Conservation (phyloP, 1,140 invertebrate species). For the Scylla paramamosain region DNA sequence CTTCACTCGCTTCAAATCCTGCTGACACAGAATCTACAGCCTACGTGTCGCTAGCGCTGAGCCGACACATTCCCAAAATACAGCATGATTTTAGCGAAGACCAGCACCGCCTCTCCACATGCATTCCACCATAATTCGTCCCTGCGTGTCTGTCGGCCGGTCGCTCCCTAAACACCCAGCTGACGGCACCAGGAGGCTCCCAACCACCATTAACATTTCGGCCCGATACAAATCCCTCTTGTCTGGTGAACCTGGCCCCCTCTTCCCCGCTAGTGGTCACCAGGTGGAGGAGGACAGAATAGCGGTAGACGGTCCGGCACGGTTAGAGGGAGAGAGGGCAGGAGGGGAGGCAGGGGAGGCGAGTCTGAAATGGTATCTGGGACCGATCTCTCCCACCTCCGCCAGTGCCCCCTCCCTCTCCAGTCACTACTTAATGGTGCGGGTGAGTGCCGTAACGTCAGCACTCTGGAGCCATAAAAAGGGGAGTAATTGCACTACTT, state of each 20-base stretch:
- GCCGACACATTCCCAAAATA: no score
- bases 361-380: neutral
- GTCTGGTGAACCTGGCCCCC: neutral
- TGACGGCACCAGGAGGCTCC: no score
- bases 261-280: neutral
- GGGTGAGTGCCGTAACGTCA: slow-evolving; percentile 32
- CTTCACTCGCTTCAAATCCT: no score
- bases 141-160: no score
- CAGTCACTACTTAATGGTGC: slow-evolving; percentile 43
- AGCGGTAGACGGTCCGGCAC: no score
- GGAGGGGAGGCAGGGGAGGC: neutral
- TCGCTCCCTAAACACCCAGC: no score
- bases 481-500: neutral
- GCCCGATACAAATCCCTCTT: neutral
- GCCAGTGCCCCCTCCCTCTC: neutral
- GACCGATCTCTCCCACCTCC: neutral
- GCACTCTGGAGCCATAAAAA: slow-evolving; percentile 27
- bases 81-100: no score
- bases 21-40: no score
- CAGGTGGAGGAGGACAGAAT: no score
- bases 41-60: no score
- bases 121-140: no score
- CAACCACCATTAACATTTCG: neutral
- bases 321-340: neutral
- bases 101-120: no score